phyloP scores from a whole-genome alignment of 2,888 invertebrate species.

The Trachelus stipa region DNA sequence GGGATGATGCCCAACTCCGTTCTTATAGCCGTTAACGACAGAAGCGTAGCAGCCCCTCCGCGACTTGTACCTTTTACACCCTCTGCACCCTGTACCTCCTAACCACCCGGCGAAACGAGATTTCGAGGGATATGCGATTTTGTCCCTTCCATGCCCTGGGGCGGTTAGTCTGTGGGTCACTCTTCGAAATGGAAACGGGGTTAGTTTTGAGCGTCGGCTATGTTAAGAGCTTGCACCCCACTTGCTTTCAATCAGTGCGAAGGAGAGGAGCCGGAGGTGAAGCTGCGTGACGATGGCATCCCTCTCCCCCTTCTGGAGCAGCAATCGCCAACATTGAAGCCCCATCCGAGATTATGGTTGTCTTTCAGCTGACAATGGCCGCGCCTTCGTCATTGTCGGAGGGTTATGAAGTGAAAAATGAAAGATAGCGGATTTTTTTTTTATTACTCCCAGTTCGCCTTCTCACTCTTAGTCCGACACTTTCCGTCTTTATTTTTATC shows the following conservation, averaged over 20 bases:
- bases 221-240: background rate
- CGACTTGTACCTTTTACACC: background rate
- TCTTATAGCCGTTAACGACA: background rate
- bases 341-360: background rate
- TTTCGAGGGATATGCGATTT: background rate
- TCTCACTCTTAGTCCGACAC: background rate
- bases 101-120: background rate
- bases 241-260: background rate
- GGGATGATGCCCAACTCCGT: background rate
- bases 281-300: background rate
- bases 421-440: constrained; percentile 50
- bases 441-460: background rate
- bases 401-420: constrained; percentile 63
- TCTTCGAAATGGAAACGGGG: background rate
- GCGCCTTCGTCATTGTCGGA: constrained; percentile 51
- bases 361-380: constrained; percentile 27
- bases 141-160: background rate
- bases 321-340: background rate
- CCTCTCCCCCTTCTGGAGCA: background rate
- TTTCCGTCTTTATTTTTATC: background rate
- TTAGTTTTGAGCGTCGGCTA: background rate
- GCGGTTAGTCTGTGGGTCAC: background rate
- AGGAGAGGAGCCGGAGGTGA: background rate
- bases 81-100: background rate
- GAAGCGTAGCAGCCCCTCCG: background rate